Percentiles rank a stretch among this genome's conserved stretches.
These are phyloP conservation scores for Brachynemurus nebulosus DNA, from an alignment of 2,888 invertebrate genomes.

Conservation along the genomic window DNA sequence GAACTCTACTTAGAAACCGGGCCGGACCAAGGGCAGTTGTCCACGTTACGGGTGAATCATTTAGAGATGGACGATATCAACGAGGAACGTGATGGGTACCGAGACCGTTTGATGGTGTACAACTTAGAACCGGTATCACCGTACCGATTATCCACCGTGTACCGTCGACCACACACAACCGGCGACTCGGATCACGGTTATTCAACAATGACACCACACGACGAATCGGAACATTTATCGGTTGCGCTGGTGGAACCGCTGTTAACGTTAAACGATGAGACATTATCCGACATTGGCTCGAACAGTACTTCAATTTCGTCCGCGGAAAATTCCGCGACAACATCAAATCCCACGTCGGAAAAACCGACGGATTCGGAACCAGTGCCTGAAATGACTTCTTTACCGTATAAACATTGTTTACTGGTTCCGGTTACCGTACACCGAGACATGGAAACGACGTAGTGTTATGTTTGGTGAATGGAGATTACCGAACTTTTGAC, in stretches of 20 bases:
- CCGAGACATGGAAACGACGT: slow-evolving; percentile 71
- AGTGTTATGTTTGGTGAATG: too few species aligned
- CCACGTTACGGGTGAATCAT: slow-evolving; percentile 55
- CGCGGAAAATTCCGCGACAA: slow-evolving; percentile 21
- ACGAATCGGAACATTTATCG: slow-evolving; percentile 73
- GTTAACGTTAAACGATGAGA: slow-evolving; percentile 38
- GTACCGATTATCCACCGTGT: slow-evolving; percentile 72
- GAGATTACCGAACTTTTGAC: too few species aligned
- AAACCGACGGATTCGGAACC: slow-evolving; percentile 15
- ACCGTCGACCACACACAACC: slow-evolving; percentile 58
- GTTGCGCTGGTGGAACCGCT: slow-evolving; percentile 55
- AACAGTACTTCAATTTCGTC: slow-evolving; percentile 36
- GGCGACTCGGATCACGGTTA: slow-evolving; percentile 90
- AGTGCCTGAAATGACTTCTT: slow-evolving; percentile 22
- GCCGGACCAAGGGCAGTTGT: slow-evolving; percentile 40
- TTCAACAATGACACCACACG: slow-evolving; percentile 86
- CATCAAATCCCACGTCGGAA: slow-evolving; percentile 24
- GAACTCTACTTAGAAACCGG: slow-evolving; percentile 37
- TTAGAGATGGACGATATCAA: slow-evolving; percentile 54
- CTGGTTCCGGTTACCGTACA: slow-evolving; percentile 85
- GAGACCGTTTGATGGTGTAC: slow-evolving; percentile 52
- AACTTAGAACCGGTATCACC: slow-evolving; percentile 66
- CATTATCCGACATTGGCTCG: slow-evolving; percentile 44
- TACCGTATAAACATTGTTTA: slow-evolving; percentile 41
- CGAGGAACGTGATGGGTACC: slow-evolving; percentile 44